Evolutionary conservation across 2,113 vertebrate genomes (phyloP), one percentile per base, ranked within the genome.

Genomic region (Macrotus californicus): DNA sequence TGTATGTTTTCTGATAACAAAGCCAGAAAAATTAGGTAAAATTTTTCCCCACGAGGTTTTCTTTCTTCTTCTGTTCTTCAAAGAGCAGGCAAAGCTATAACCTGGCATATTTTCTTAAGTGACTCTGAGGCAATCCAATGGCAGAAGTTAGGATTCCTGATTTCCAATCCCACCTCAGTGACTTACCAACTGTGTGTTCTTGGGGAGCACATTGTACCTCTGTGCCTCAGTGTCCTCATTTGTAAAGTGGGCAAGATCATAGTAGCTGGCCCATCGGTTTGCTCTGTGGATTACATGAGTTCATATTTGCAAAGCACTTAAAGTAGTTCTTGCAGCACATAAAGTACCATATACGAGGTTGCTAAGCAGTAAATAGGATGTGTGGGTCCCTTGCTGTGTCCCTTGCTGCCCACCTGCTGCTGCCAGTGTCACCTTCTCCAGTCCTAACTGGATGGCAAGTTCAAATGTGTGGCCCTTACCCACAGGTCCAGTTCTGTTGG

Each of bases 121-220:
- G 77, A 48, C 36, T 24, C 0, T 7, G 22, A 31, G n/a, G 66
- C 54, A 31, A 5, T 4, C 18, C 13, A 4, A 6, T 0, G 10
- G 39, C 54, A 21, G 39, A 61, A 50, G 9, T 4, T n/a, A 46
- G 34, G 46, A 10, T 9, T 16, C 18, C 52, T 48, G 21, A 29
- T 29, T 52, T 69, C 59, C 52, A 70, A 80, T 14, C 22, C 67
- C 50, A 0, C 19, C 39, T 59, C 18, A 39, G 50, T 1, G 7
- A 9, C 0, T 29, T 50, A 18, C 72, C 41, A 13, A 22, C 24
- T 4, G 6, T 29, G 22, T 93, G 41, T 50, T 6, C 11, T 43
- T 43, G 50, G 18, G 61, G 29, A 70, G 43, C 11, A 43, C 59
- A 2, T 34, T 80, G 0, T n/a, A 46, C 6, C 4, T 11, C 15